Evolutionary conservation across 2,113 vertebrate species (phyloP).

Genomic region (Chloebia gouldiae): DNA sequence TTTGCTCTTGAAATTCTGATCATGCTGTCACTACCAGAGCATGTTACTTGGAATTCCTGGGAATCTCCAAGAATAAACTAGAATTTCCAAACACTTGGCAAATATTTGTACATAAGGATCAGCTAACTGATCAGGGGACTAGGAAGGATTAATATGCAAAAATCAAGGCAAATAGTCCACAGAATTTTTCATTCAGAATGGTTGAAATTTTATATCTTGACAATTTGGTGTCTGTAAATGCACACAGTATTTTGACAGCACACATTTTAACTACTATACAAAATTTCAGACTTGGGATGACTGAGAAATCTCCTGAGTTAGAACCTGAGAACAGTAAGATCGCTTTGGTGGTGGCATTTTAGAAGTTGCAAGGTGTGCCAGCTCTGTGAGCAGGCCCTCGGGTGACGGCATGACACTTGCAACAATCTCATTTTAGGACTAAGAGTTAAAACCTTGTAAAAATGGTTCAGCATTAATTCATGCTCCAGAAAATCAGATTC

Average conservation of each 20-base stretch:
- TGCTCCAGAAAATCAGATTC: not conserved
- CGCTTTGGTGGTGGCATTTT: not conserved
- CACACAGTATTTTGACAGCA: not conserved
- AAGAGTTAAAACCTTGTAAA: not conserved
- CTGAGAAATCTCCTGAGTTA: not conserved
- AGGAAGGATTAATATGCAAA: not conserved
- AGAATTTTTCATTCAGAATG: not conserved
- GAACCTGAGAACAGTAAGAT: not conserved
- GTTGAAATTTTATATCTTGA: not conserved
- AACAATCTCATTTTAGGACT: not conserved
- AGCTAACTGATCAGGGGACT: not conserved
- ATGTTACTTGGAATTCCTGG: not conserved
- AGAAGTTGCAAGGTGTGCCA: not conserved
- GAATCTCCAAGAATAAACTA: not conserved
- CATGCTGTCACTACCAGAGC: not conserved
- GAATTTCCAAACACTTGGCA: not conserved
- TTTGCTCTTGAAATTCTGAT: conserved; percentile 11
- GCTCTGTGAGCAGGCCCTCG: not conserved
- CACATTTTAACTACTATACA: not conserved
- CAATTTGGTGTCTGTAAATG: not conserved
- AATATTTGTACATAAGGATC: not conserved
- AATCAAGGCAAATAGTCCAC: not conserved
- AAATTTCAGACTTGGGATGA: not conserved
- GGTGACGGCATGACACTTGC: not conserved
- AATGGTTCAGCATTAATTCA: not conserved